phyloP scores from a whole-genome alignment of 2,888 invertebrate genomes.

The Brassicogethes aeneus region DNA sequence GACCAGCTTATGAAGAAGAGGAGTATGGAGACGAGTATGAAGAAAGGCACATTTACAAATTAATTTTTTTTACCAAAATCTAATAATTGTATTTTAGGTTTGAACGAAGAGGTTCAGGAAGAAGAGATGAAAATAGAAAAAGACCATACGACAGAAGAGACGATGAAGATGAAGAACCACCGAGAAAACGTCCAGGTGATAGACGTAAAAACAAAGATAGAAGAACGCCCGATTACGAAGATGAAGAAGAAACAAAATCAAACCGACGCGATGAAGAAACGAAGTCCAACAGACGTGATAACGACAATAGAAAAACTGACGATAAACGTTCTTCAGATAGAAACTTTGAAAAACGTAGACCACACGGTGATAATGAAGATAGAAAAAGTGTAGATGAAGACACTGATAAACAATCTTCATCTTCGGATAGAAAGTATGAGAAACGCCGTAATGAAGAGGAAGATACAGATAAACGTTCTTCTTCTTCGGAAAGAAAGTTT shows the following conservation, averaged over 20 bases:
- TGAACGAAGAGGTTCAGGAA: slow-evolving; percentile 24
- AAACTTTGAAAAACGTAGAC: slow-evolving; percentile 4
- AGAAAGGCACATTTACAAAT: slow-evolving; percentile 31
- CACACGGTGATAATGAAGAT: slow-evolving; percentile 6
- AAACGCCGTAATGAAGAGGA: background rate
- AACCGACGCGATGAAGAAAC: background rate
- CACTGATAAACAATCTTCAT: too few species aligned
- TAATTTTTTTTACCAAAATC: background rate
- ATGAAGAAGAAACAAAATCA: slow-evolving; percentile 25
- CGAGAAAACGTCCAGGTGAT: slow-evolving; percentile 4
- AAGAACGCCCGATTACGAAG: slow-evolving; percentile 24
- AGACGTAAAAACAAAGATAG: slow-evolving; percentile 22
- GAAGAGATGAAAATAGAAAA: slow-evolving; percentile 25
- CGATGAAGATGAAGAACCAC: slow-evolving; percentile 10
- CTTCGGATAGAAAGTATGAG: background rate
- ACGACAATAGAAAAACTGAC: background rate
- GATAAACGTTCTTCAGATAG: slow-evolving; percentile 5
- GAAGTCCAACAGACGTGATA: background rate
- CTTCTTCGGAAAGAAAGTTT: background rate
- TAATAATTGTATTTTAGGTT: slow-evolving; percentile 33
- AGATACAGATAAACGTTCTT: too few species aligned
- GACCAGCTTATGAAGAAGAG: slow-evolving; percentile 43
- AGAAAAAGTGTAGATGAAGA: background rate
- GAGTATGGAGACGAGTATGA: slow-evolving; percentile 53
- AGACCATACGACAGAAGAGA: slow-evolving; percentile 26